Evolutionary conservation across 2,797 vertebrate genomes (phyloP).

Genomic region (Scolopax rusticola): DNA sequence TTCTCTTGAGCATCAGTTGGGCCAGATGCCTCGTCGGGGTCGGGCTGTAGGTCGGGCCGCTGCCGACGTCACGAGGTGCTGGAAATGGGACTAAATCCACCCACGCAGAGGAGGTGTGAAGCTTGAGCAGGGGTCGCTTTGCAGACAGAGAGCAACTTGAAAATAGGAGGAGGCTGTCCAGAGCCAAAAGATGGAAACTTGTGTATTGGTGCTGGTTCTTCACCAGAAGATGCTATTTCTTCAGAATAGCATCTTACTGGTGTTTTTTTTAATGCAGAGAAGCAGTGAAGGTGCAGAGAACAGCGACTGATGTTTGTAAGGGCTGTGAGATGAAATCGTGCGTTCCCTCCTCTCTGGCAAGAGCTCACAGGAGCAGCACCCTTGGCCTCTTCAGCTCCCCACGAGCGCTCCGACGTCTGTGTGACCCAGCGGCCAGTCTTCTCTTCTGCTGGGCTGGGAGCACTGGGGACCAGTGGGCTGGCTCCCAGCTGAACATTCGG

Average conservation of each 20-base stretch:
- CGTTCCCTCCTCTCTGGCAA: not conserved
- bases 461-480: not conserved
- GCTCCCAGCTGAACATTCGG: not conserved
- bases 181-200: not conserved
- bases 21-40: accelerated
- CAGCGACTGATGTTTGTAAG: not conserved
- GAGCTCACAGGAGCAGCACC: accelerated
- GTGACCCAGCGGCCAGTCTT: accelerated
- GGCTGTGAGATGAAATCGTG: not conserved
- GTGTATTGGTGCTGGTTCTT: not conserved
- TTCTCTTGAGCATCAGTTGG: not conserved
- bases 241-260: not conserved
- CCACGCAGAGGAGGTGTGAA: not conserved
- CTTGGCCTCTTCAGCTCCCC: accelerated
- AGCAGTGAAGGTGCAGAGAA: not conserved
- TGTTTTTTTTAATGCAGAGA: not conserved
- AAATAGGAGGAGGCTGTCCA: not conserved
- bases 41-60: not conserved
- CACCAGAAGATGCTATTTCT: not conserved
- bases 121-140: not conserved
- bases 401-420: accelerated
- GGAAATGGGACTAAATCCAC: not conserved
- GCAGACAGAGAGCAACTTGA: not conserved
- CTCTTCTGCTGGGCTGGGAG: not conserved
- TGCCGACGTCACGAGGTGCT: not conserved